phyloP scores from a whole-genome alignment of 2,888 invertebrate genomes.

The Caenorhabditis afra region DNA sequence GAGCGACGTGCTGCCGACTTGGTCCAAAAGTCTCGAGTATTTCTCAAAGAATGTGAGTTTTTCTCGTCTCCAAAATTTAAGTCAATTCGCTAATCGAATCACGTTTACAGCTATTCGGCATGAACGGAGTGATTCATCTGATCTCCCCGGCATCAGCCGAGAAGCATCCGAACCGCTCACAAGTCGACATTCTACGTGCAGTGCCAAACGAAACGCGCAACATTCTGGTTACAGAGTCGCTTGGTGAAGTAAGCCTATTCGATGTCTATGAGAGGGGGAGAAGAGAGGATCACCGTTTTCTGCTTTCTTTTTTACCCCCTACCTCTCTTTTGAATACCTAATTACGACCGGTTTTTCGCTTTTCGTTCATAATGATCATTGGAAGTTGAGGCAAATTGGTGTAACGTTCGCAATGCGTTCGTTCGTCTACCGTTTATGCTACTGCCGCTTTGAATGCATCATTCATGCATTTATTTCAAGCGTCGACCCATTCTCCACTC shows the following conservation, averaged over 20 bases:
- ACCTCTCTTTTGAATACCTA: slow-evolving; percentile 21
- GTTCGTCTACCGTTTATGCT: slow-evolving; percentile 2
- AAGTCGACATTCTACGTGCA: slow-evolving; percentile 65
- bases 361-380: slow-evolving; percentile 39
- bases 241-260: slow-evolving; percentile 39
- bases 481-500: slow-evolving; percentile 22
- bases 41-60: slow-evolving; percentile 57
- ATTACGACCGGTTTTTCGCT: slow-evolving; percentile 52
- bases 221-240: slow-evolving; percentile 69
- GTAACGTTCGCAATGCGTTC: no score
- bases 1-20: slow-evolving; percentile 69
- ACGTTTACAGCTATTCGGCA: slow-evolving; percentile 64
- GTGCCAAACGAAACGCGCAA: slow-evolving; percentile 64
- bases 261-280: slow-evolving; percentile 4
- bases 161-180: slow-evolving; percentile 57
- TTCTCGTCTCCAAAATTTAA: background rate
- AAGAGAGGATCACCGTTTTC: slow-evolving; percentile 25
- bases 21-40: slow-evolving; percentile 48
- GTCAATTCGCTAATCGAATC: slow-evolving; percentile 6
- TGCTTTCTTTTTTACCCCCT: background rate
- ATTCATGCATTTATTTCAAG: slow-evolving; percentile 49
- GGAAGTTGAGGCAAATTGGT: slow-evolving; percentile 11
- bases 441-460: slow-evolving; percentile 33
- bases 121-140: slow-evolving; percentile 66
- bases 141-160: slow-evolving; percentile 61